Evolutionary conservation across 1,140 invertebrate genomes (phyloP).

Genomic region (Solenopsis invicta): DNA sequence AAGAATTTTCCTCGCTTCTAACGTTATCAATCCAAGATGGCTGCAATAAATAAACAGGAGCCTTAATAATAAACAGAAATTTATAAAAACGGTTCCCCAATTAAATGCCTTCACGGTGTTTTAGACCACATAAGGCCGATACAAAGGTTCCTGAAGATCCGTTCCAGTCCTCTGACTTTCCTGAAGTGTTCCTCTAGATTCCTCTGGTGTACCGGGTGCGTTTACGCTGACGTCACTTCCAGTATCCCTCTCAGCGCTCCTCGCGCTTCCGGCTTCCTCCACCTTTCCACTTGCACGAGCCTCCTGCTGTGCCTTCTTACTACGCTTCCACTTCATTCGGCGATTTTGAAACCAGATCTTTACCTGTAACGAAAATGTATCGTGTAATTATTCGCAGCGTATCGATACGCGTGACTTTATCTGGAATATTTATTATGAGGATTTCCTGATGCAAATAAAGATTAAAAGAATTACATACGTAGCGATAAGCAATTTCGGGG

Average conservation of each 20-base stretch:
- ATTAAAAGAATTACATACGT: not conserved
- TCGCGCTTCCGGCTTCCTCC: conserved; percentile 77
- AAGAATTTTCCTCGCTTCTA: too few relatives aligned
- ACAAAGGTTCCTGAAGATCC: conserved; percentile 84
- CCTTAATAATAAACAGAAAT: too few relatives aligned
- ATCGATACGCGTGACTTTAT: not conserved
- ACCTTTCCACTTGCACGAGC: conserved; percentile 85
- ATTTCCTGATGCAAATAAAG: not conserved
- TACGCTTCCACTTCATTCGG: conserved; percentile 98
- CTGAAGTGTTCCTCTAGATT: conserved; percentile 78
- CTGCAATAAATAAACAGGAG: too few relatives aligned
- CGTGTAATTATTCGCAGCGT: not conserved
- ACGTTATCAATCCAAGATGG: too few relatives aligned
- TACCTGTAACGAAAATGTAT: conserved; percentile 88
- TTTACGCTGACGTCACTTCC: conserved; percentile 79
- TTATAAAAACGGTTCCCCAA: not conserved
- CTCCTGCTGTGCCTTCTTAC: conserved; percentile 97
- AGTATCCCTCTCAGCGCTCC: conserved; percentile 77
- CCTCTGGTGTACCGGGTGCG: conserved; percentile 78
- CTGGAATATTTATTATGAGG: not conserved
- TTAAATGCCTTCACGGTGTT: conserved; percentile 21
- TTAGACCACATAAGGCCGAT: conserved; percentile 86
- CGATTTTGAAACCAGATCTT: conserved; percentile 99
- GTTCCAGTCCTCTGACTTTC: conserved; percentile 79
- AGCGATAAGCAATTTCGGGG: conserved; percentile 28